Conservation (phyloP, 2,113 vertebrate species). For the Chaetodon auriga region DNA sequence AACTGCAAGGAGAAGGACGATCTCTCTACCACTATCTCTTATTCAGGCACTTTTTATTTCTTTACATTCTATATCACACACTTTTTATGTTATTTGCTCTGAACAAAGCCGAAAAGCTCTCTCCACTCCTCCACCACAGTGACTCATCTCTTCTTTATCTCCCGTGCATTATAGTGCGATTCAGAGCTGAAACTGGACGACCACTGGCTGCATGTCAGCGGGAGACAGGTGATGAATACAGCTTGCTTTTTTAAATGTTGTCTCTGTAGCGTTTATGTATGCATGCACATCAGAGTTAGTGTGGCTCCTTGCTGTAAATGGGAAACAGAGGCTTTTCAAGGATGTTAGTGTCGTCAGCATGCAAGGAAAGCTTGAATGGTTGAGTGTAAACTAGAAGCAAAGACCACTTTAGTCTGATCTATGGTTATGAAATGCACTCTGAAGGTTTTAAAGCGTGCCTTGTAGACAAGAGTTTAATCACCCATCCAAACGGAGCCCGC, state of each 20-base stretch:
- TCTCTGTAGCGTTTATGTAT: conserved; percentile 13
- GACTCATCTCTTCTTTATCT: conserved; percentile 54
- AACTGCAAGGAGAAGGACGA: conserved; percentile 41
- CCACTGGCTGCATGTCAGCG: conserved; percentile 17
- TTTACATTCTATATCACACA: conserved; percentile 25
- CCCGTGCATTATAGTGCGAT: conserved; percentile 8
- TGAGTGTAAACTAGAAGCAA: conserved; percentile 31
- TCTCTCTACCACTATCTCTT: conserved; percentile 31
- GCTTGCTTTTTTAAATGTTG: not conserved
- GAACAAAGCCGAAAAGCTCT: conserved; percentile 19
- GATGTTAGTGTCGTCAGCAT: not conserved
- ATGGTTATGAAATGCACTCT: conserved; percentile 34
- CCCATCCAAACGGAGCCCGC: conserved; percentile 12
- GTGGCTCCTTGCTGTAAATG: conserved; percentile 9
- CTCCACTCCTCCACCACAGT: conserved; percentile 7
- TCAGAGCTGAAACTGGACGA: conserved; percentile 20
- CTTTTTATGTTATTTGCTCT: conserved; percentile 24
- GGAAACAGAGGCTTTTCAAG: conserved; percentile 30
- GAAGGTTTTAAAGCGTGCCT: conserved; percentile 36
- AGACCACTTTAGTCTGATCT: conserved; percentile 40
- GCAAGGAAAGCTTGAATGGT: not conserved
- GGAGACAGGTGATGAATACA: conserved; percentile 29
- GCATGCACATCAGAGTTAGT: conserved; percentile 19
- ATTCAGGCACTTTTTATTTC: not conserved
- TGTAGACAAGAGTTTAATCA: conserved; percentile 39